These are phyloP conservation scores for Plebejus melissa DNA, from an alignment of 2,888 invertebrate genomes.

Conservation along the genomic window DNA sequence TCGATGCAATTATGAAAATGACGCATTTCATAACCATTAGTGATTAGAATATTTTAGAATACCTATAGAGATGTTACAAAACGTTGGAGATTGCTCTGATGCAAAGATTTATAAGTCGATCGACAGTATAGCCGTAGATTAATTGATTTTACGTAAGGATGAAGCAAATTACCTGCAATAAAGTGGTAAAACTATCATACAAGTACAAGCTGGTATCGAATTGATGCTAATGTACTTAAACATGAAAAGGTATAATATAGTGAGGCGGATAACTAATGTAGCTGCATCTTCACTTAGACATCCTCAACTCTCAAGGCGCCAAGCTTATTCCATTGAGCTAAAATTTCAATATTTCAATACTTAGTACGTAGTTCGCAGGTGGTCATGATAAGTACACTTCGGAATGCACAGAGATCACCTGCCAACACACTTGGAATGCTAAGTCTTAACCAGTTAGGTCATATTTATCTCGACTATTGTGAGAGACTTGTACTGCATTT, in stretches of 20 bases:
- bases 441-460: slow-evolving; percentile 29
- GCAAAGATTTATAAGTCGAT: background rate
- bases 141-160: slow-evolving; percentile 6
- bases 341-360: background rate
- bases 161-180: background rate
- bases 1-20: slow-evolving; percentile 16
- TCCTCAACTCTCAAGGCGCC: background rate
- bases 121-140: background rate
- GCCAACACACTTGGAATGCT: slow-evolving; percentile 37
- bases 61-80: background rate
- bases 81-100: slow-evolving; percentile 7
- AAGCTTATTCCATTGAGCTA: background rate
- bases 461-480: slow-evolving; percentile 8
- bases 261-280: background rate
- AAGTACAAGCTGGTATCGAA: too few relatives aligned
- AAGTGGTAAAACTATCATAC: background rate
- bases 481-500: background rate
- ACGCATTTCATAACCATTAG: slow-evolving; percentile 10
- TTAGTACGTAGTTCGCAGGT: background rate
- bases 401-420: slow-evolving; percentile 58
- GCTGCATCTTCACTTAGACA: background rate
- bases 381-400: slow-evolving; percentile 24
- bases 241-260: too few relatives aligned
- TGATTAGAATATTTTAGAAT: background rate
- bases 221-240: too few relatives aligned